A percentile compares a stretch with the other conserved stretches of the same genome.
These are phyloP conservation scores for Philhelius pedissequus DNA, from an alignment of 2,888 invertebrate species.

Conservation along the genomic window DNA sequence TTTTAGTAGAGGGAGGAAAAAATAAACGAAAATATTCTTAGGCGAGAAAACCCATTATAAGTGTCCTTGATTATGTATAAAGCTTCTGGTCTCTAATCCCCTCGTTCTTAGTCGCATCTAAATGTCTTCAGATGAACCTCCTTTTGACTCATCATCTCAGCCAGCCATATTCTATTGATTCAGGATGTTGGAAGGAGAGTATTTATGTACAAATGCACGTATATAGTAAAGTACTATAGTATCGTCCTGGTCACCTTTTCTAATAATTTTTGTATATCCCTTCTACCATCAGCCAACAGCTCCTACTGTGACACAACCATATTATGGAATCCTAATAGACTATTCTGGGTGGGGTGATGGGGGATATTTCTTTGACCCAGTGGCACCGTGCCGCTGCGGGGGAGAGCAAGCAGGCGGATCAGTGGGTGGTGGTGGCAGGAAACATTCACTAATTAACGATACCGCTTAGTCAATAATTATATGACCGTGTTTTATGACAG, in stretches of 20 bases:
- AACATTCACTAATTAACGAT: slow-evolving; percentile 56
- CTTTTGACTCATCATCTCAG: neutral
- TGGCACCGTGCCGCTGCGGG: neutral
- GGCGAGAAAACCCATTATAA: slow-evolving; percentile 4
- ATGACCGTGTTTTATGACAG: slow-evolving; percentile 46
- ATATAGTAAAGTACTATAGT: neutral
- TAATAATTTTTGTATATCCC: neutral
- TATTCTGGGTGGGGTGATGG: neutral
- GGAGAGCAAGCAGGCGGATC: neutral
- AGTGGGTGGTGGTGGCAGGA: neutral
- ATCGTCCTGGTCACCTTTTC: neutral
- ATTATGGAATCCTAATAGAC: slow-evolving; percentile 8
- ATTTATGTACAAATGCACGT: slow-evolving; percentile 29
- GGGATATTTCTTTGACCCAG: slow-evolving; percentile 12
- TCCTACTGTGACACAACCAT: slow-evolving; percentile 1
- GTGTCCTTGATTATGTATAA: neutral
- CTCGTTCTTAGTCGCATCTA: neutral
- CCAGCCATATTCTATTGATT: slow-evolving; percentile 33
- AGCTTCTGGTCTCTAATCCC: neutral
- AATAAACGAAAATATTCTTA: slow-evolving; percentile 41
- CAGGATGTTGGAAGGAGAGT: neutral
- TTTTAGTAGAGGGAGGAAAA: neutral
- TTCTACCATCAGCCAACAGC: neutral
- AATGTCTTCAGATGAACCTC: slow-evolving; percentile 34
- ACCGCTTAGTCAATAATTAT: slow-evolving; percentile 39